Evolutionary conservation across 1,140 invertebrate genomes (phyloP).

Genomic region (Lordiphosa clarofinis): DNA sequence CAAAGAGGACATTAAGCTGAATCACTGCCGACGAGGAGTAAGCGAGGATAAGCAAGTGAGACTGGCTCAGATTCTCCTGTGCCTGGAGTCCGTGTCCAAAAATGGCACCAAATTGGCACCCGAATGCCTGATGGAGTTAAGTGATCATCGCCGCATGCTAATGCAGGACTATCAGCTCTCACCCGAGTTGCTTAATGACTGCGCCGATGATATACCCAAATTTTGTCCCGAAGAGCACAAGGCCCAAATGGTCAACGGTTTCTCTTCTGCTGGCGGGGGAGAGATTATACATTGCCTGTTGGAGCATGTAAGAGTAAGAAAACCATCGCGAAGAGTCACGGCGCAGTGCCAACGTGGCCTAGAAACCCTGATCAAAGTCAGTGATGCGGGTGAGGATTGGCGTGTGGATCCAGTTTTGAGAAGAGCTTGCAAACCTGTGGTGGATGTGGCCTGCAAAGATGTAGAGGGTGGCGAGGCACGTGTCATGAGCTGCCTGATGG

Average conservation of each 20-base stretch:
- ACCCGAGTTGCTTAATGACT: conserved; percentile 91
- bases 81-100: conserved; percentile 92
- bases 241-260: conserved; percentile 80
- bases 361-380: conserved; percentile 88
- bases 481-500: conserved; percentile 96
- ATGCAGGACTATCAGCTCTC: conserved; percentile 92
- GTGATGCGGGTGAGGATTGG: conserved; percentile 94
- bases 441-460: conserved; percentile 86
- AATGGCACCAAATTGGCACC: conserved; percentile 86
- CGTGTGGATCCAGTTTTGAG: conserved; percentile 93
- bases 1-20: conserved; percentile 92
- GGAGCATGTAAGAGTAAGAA: conserved; percentile 89
- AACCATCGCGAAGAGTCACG: conserved; percentile 83
- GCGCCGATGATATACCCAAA: conserved; percentile 90
- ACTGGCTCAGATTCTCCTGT: conserved; percentile 94
- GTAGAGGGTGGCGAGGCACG: conserved; percentile 86
- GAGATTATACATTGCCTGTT: conserved; percentile 98
- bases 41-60: conserved; percentile 91
- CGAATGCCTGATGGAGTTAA: conserved; percentile 93
- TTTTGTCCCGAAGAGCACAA: conserved; percentile 87
- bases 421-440: conserved; percentile 91
- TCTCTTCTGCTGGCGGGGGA: conserved; percentile 81
- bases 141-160: conserved; percentile 92
- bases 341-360: conserved; percentile 86
- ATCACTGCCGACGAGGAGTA: conserved; percentile 87